Base-by-base conservation (phyloP, 2,888 invertebrate genomes). In the Empis livida region DNA sequence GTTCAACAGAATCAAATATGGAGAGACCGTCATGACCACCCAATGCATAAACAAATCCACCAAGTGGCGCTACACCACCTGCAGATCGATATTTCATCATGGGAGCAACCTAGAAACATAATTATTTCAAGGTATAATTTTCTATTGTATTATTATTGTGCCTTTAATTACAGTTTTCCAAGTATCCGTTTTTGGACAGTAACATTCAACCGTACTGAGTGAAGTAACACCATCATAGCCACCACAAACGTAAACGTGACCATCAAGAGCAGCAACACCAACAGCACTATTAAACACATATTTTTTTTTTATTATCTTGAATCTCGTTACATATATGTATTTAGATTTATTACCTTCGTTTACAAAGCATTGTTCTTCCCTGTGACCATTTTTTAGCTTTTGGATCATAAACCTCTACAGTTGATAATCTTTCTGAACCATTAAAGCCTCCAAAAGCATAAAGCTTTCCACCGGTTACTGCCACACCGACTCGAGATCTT, bases 1-100 rank as follows among this genome's bases (percentile, higher is more conserved):
- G 73, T 68, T 91, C 89, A 2, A 89, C 87, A 2, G 86, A 86
- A 68, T 88, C 86, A 65, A 88, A 89, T 57, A 90, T 91, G 8
- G 86, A 85, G 14, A 89, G 70, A 0, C 91, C 90, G 70, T 91
- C 90, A 62, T 91, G 91, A 1, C 91, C 91, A 14, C 91, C 92
- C 39, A 90, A 71, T 1, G 85, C 86, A 64, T 84, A 88, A 46
- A 89, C 80, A 58, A 78, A 82, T 32, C 84, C 84, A 40, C 65
- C 63, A 10, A 71, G 74, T 15, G 82, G 76, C 5, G 82, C 78
- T 3, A 84, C 81, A 40, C 83, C 84, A 15, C 83, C 82, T 42
- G 84, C 84, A 58, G 82, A 82, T 15, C 69, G 67, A 54, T 69
- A 70, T 53, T 69, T 70, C 68, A 70, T 68, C 70, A 70, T 69